phyloP scores from a whole-genome alignment of 2,797 vertebrate genomes.

The Anguilla obscura region DNA sequence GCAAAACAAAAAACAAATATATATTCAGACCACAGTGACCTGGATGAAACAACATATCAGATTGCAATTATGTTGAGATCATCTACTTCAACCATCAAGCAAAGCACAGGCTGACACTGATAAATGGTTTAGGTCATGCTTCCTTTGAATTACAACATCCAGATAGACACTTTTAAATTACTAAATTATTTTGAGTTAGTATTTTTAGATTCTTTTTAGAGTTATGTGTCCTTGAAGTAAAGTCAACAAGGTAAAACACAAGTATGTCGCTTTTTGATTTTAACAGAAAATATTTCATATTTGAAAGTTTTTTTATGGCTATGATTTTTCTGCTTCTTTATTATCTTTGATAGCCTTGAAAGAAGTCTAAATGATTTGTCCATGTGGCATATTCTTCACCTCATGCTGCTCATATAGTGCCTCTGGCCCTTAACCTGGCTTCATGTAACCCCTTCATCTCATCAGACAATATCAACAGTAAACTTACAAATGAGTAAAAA shows the following conservation, averaged over 20 bases:
- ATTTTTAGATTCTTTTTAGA: not conserved
- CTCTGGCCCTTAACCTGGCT: not conserved
- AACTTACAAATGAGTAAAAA: conserved; percentile 2
- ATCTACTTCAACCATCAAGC: no score
- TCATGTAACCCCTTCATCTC: not conserved
- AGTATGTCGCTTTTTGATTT: conserved; percentile 30
- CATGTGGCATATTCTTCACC: conserved; percentile 21
- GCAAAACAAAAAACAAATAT: no score
- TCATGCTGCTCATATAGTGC: not conserved
- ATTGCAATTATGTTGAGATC: no score
- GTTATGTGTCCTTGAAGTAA: not conserved
- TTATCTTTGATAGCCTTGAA: conserved; percentile 5
- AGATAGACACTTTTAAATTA: not conserved
- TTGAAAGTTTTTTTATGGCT: conserved; percentile 27
- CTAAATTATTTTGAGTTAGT: not conserved
- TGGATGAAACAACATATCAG: no score
- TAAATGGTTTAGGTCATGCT: not conserved
- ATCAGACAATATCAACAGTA: not conserved
- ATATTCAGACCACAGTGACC: no score
- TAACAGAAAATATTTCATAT: conserved; percentile 23
- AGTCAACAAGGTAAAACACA: not conserved
- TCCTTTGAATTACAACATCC: not conserved
- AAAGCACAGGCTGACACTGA: not conserved
- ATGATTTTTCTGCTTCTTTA: not conserved
- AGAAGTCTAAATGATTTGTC: not conserved